phyloP scores from a whole-genome alignment of 2,113 vertebrate genomes.

The Hemiscyllium ocellatum region DNA sequence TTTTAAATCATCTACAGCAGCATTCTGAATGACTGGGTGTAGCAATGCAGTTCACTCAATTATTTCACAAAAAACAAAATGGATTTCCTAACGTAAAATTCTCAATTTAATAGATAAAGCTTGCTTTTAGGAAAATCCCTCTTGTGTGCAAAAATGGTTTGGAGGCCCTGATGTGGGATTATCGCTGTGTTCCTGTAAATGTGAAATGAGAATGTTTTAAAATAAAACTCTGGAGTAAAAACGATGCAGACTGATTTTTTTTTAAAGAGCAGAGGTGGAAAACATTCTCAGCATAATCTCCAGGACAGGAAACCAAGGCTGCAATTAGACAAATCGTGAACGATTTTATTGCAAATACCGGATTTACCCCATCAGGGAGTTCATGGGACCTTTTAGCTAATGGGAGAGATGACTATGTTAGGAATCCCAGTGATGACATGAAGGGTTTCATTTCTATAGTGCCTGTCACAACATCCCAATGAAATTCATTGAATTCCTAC shows the following conservation, averaged over 20 bases:
- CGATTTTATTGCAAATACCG: background rate
- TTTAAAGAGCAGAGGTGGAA: background rate
- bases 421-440: background rate
- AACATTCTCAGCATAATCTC: background rate
- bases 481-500: background rate
- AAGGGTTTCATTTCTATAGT: background rate
- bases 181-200: background rate
- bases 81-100: background rate
- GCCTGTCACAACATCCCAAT: background rate
- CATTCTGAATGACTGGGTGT: background rate
- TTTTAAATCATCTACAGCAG: background rate
- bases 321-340: background rate
- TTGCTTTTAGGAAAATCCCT: constrained; percentile 18
- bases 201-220: background rate
- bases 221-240: background rate
- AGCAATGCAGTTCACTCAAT: background rate
- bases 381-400: background rate
- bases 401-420: background rate
- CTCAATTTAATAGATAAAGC: constrained; percentile 21
- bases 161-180: background rate
- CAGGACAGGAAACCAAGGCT: too few relatives aligned
- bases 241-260: background rate
- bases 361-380: background rate
- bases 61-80: constrained; percentile 29
- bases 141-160: background rate